Base-by-base conservation (phyloP, 2,888 invertebrate genomes). In the Sesia apiformis region DNA sequence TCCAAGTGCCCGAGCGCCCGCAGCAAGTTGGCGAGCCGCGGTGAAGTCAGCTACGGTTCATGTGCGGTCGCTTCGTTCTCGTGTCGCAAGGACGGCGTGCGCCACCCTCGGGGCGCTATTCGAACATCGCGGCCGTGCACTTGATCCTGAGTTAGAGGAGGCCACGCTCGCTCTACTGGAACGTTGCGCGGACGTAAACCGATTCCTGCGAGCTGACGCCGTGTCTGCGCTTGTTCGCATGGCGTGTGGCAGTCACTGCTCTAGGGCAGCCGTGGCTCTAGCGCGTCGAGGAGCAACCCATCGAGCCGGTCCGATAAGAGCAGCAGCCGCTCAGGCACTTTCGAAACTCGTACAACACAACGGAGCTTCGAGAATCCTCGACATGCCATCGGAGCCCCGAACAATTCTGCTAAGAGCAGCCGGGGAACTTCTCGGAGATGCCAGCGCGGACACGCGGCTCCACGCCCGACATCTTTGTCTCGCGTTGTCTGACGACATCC, bases 121-220 rank as follows among this genome's bases (percentile, higher is more conserved):
- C 74, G 85, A 89, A 40, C 82, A 92, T 3, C 92, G 93, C 57
- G 90, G 90, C 3, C 90, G 90, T 5, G 79, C 74, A 4, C 70
- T 92, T 3, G 92, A 92, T 49, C 84, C 95, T 86, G 98, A 98
- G 81, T 87, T 97, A 54, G 98, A 98, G 70, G 96, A 96, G 72
- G 91, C 97, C 53, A 94, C 94, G 0, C 92, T 91, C 38, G 94
- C 95, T 5, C 84, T 98, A 56, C 90, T 98, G 40, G 95, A 95
- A 64, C 94, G 98, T 58, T 95, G 96, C 53, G 97, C 97, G 0
- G 98, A 99, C 72, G 98, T 97, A 4, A 98, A 98, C 83, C 94
- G 94, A 65, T 98, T 99, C 76, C 91, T 99, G 53, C 91, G 98
- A 38, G 95, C 95, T 42, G 98, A 98, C 80, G 96, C 97, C 3